Conservation (phyloP, 2,113 vertebrate species). For the Pholis gunnellus region DNA sequence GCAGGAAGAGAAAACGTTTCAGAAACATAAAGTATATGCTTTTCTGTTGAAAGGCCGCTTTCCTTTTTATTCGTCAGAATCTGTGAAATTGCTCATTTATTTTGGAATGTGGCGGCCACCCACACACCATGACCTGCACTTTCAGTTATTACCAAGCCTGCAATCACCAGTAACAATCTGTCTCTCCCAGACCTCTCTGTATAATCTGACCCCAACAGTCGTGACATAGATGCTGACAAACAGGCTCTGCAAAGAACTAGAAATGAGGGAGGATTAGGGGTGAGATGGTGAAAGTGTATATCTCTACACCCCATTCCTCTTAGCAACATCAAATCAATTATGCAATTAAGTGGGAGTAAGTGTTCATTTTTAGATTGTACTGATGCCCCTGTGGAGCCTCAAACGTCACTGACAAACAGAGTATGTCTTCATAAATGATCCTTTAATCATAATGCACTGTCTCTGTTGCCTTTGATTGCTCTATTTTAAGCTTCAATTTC, state of each 20-base stretch:
- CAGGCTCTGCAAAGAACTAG: neutral
- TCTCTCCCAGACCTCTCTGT: constrained; percentile 12
- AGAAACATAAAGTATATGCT: neutral
- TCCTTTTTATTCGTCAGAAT: neutral
- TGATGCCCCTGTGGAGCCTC: neutral
- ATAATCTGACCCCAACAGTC: constrained; percentile 39
- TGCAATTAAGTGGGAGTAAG: constrained; percentile 33
- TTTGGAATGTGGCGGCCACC: neutral
- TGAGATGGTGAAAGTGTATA: neutral
- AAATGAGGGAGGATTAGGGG: neutral
- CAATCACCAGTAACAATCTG: constrained; percentile 38
- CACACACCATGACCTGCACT: constrained; percentile 1
- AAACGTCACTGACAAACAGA: constrained; percentile 14
- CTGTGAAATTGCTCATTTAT: constrained; percentile 2
- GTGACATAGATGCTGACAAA: constrained; percentile 1
- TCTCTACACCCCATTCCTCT: neutral
- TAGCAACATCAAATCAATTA: constrained; percentile 13
- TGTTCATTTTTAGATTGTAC: constrained; percentile 17
- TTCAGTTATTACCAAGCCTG: constrained; percentile 21
- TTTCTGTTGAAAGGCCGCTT: neutral
- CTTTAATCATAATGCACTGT: neutral
- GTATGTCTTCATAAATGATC: neutral
- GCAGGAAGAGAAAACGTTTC: neutral
- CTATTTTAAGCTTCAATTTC: neutral
- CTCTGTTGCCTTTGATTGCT: neutral